Conservation (phyloP, 2,888 invertebrate species). For the Drosophila paranaensis region DNA sequence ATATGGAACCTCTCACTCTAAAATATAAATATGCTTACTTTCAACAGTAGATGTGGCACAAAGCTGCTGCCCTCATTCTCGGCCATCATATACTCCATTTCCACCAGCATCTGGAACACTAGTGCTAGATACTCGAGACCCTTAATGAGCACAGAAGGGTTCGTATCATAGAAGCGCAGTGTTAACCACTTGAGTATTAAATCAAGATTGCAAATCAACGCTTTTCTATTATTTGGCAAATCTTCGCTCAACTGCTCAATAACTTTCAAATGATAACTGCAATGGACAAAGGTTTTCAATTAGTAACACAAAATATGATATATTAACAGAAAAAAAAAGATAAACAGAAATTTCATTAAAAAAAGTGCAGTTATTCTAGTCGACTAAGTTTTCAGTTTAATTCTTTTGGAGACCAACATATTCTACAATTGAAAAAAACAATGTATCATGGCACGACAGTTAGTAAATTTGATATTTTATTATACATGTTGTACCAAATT, state of each 20-base stretch:
- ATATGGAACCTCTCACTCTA: not conserved
- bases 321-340: not conserved
- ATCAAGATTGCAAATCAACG: conserved; percentile 95
- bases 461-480: not conserved
- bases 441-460: not conserved
- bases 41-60: conserved; percentile 96
- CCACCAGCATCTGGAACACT: conserved; percentile 92
- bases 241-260: conserved; percentile 95
- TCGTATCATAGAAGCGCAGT: conserved; percentile 98
- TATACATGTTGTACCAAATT: not conserved
- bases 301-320: not conserved
- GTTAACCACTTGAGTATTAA: conserved; percentile 98
- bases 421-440: not conserved
- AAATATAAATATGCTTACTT: conserved; percentile 86
- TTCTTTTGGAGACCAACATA: not conserved
- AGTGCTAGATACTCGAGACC: conserved; percentile 95
- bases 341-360: not conserved
- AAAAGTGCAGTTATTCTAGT: not conserved
- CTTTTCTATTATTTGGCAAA: conserved; percentile 90
- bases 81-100: conserved; percentile 92
- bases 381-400: not conserved
- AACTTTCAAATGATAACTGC: conserved; percentile 97
- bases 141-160: conserved; percentile 97
- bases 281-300: conserved; percentile 6
- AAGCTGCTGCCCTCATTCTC: conserved; percentile 97